Evolutionary conservation across 2,797 vertebrate species (phyloP), one percentile per base, ranked within the genome.

Genomic region (Melanotaenia maccullochi): DNA sequence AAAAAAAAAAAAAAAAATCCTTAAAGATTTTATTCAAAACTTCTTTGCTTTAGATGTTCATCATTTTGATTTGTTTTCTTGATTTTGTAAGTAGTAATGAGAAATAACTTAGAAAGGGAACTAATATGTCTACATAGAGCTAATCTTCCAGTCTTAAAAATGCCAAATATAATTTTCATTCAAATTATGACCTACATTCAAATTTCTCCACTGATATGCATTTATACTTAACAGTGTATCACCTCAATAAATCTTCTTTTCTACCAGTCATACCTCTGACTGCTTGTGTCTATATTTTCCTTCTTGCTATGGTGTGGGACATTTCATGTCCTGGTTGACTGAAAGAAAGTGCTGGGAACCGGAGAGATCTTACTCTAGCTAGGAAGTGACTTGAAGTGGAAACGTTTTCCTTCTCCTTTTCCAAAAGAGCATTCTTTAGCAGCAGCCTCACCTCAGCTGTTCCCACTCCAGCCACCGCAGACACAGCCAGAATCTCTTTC

Each of bases 381-480:
- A 68, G 68, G 75, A 82, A 60, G 68, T 79, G 80, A 88, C 81
- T 76, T 9, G 5, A 71, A 74, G 76, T 88, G 88, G 84, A 87
- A 91, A 86, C 63, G 74, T 62, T 85, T 78, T 78, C 57, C 70
- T 73, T 33, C 58, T 85, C 58, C 56, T 61, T 76, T 78, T 87
- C 88, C 88, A 87, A 76, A 79, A 79, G 67, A 78, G 61, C 85
- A 90, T 90, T 90, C 87, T 85, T 91, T 28, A 56, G 76, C 66
- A 33, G 68, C 73, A 25, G 66, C 70, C 85, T 88, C 82, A 79
- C 75, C 73, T 75, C 44, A 22, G 76, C 76, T 85, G 78, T 86
- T 84, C 78, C 73, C 54, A 7, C 49, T 87, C 75, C 71, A 82
- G 68, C 63, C 32, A 58, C 82, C 56, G 75, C 58, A 76, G 63